Evolutionary conservation across 2,888 invertebrate genomes (phyloP), one percentile per base, ranked within the genome.

Genomic region (Ischnura elegans): DNA sequence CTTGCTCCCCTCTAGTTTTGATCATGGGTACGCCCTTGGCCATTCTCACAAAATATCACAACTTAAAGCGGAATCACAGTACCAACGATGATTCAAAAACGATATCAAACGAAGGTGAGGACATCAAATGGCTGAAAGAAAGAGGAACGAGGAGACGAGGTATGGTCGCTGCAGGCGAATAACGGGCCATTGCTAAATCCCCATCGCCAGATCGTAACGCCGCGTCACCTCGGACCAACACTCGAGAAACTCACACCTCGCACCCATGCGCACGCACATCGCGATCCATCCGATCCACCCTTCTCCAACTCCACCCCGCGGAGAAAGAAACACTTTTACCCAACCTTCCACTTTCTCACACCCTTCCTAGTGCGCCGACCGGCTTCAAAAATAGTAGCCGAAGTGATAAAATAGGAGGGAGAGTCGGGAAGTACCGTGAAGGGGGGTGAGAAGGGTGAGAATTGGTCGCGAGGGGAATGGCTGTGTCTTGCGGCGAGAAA

Each of bases 131-230:
- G 36, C 3, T 36, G 29, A 29, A 16, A 10, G 0, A 13, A 36
- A 36, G 76, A 10, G 76, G 16, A 5, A 61, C 6, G 25, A 25
- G 61, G 76, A 76, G 36, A 25, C 13, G 36, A n/a, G n/a, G n/a
- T n/a, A n/a, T n/a, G n/a, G n/a, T n/a, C n/a, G n/a, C n/a, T n/a
- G 76, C 16, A 25, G 76, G 76, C 36, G 36, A 76, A 76, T 29
- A 29, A 36, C 10, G 76, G 76, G 8, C 8, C 76, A 36, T 76
- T 16, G 29, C 29, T 3, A 61, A 76, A 36, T 76, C 29, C 76
- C 76, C 76, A 76, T 76, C 76, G 76, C 76, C 76, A 36, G 76
- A 36, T 36, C 61, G 76, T 76, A 76, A 76, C 76, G 76, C 13
- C 36, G 29, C 76, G 4, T 29, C 76, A 36, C 66, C 1, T 66